These are phyloP conservation scores for Eledona agricola DNA, from an alignment of 2,888 invertebrate species.

Conservation along the genomic window DNA sequence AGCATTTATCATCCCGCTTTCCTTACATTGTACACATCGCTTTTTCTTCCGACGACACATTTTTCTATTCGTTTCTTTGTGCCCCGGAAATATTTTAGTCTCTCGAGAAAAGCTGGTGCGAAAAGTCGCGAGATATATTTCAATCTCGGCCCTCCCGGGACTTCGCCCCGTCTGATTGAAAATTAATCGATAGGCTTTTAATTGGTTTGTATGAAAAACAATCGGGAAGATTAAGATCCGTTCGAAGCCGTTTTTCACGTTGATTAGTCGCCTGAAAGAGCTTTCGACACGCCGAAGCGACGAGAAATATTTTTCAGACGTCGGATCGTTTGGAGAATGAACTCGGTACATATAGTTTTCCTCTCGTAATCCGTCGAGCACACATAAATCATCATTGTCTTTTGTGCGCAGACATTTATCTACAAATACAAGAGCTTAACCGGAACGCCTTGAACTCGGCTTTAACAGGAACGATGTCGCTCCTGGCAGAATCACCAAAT, in stretches of 20 bases:
- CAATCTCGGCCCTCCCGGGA: slow-evolving; percentile 39
- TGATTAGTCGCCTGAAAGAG: slow-evolving; percentile 22
- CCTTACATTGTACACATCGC: slow-evolving; percentile 56
- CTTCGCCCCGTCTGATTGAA: slow-evolving; percentile 37
- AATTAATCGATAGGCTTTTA: slow-evolving; percentile 42
- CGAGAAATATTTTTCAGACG: slow-evolving; percentile 9
- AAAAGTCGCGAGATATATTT: slow-evolving; percentile 44
- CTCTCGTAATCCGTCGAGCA: slow-evolving; percentile 42
- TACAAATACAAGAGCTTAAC: slow-evolving; percentile 53
- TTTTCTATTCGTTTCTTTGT: slow-evolving; percentile 53
- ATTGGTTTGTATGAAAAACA: slow-evolving; percentile 45
- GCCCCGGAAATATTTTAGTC: slow-evolving; percentile 51
- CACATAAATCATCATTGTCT: slow-evolving; percentile 57
- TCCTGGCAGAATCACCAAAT: too few species aligned
- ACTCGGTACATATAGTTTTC: slow-evolving; percentile 32
- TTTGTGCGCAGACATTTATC: slow-evolving; percentile 59
- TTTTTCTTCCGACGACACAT: slow-evolving; percentile 55
- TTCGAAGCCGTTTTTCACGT: slow-evolving; percentile 35
- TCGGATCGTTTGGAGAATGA: slow-evolving; percentile 28
- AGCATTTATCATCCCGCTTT: slow-evolving; percentile 54
- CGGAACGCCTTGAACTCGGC: slow-evolving; percentile 44
- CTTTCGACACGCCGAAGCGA: slow-evolving; percentile 12
- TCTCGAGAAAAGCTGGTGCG: slow-evolving; percentile 47
- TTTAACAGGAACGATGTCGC: slow-evolving; percentile 45
- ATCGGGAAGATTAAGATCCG: slow-evolving; percentile 34